phyloP scores from a whole-genome alignment of 1,140 invertebrate genomes.

The Sycophaga agraensis region DNA sequence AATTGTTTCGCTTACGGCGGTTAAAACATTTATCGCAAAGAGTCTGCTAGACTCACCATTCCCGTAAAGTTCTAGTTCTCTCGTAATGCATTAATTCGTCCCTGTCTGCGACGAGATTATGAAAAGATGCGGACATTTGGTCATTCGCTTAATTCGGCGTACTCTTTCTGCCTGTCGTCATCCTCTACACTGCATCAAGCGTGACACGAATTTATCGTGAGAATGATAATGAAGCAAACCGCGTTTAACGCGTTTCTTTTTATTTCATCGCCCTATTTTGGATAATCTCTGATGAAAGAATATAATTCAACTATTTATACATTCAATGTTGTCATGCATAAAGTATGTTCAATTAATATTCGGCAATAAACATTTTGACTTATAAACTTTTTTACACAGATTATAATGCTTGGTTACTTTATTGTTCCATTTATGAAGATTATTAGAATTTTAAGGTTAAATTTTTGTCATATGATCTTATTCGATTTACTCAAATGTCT shows the following conservation, averaged over 20 bases:
- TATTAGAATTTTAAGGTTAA: no score
- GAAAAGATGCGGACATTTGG: slow-evolving; percentile 43
- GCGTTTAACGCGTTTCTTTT: slow-evolving; percentile 19
- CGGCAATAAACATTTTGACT: no score
- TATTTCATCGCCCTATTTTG: background rate
- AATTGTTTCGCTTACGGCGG: background rate
- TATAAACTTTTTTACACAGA: no score
- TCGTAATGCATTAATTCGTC: slow-evolving; percentile 42
- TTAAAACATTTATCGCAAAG: background rate
- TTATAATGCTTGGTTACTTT: no score
- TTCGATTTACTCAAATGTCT: no score
- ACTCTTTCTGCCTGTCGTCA: slow-evolving; percentile 41
- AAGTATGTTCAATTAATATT: no score
- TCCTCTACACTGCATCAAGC: slow-evolving; percentile 32
- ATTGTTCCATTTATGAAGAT: no score
- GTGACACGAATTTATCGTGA: slow-evolving; percentile 48
- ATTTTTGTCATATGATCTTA: no score
- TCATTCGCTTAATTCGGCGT: slow-evolving; percentile 46
- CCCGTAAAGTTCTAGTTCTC: slow-evolving; percentile 32
- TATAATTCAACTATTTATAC: slow-evolving; percentile 5
- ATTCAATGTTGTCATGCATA: no score
- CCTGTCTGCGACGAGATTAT: slow-evolving; percentile 34
- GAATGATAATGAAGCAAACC: slow-evolving; percentile 37
- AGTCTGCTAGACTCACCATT: background rate
- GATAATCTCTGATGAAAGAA: background rate